Conservation (phyloP, 2,113 vertebrate species). For the Tupaia chinensis region DNA sequence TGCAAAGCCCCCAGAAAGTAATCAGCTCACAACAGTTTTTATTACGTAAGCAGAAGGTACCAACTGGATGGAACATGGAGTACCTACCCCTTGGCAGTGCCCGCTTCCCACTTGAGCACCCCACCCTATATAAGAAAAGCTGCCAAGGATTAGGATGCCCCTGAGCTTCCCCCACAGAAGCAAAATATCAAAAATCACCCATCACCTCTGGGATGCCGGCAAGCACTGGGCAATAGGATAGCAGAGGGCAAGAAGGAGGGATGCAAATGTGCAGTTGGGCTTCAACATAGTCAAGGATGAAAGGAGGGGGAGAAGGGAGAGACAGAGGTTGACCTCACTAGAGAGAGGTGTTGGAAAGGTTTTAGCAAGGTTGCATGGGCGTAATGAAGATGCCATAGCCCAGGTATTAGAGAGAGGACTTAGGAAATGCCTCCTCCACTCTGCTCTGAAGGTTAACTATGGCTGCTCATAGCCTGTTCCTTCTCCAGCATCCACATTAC, state of each 20-base stretch:
- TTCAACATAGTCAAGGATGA: background rate
- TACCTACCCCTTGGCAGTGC: background rate
- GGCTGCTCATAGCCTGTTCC: background rate
- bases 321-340: background rate
- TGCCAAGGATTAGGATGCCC: background rate
- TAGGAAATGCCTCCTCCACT: background rate
- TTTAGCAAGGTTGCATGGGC: background rate
- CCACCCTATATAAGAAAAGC: background rate
- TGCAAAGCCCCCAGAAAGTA: background rate
- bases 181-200: background rate
- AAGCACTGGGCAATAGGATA: background rate
- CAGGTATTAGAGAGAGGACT: background rate
- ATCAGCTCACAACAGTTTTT: background rate
- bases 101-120: background rate
- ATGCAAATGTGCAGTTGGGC: no score
- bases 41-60: background rate
- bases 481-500: background rate
- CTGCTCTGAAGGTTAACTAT: background rate
- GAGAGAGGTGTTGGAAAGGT: background rate
- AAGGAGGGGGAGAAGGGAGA: background rate
- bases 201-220: background rate
- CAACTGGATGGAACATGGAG: background rate
- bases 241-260: background rate
- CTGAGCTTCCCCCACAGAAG: background rate
- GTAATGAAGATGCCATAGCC: background rate